These are phyloP conservation scores for Agrypnus murinus DNA, from an alignment of 2,888 invertebrate species.

Conservation along the genomic window DNA sequence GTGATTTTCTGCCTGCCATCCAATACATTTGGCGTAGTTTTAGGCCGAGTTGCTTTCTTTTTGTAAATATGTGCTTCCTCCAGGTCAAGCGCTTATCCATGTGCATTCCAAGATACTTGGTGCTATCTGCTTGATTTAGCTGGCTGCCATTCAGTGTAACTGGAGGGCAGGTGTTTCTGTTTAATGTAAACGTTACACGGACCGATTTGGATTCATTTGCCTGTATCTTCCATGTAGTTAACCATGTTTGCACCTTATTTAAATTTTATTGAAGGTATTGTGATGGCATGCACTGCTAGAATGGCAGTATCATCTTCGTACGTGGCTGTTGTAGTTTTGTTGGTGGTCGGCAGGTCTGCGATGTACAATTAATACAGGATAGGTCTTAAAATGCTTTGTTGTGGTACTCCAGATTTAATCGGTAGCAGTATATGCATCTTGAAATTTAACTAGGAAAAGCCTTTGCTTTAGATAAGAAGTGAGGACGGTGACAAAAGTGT, in stretches of 20 bases:
- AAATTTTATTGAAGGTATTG: conserved; percentile 43
- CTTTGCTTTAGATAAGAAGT: conserved; percentile 33
- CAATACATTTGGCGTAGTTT: no score
- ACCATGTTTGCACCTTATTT: conserved; percentile 42
- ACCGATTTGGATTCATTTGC: conserved; percentile 50
- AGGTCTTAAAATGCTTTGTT: conserved; percentile 46
- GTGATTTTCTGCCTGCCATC: conserved; percentile 25
- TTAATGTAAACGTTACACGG: no score
- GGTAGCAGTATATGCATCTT: conserved; percentile 19
- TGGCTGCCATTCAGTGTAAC: no score
- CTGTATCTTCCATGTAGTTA: conserved; percentile 50
- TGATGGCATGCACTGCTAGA: conserved; percentile 36
- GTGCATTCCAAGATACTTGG: no score
- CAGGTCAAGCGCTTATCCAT: no score
- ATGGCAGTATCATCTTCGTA: conserved; percentile 51
- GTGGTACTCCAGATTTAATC: conserved; percentile 40
- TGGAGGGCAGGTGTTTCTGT: conserved; percentile 44
- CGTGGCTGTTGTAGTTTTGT: conserved; percentile 40
- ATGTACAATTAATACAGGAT: conserved; percentile 46
- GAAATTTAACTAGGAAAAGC: conserved; percentile 23
- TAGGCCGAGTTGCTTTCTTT: conserved; percentile 26
- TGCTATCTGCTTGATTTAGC: conserved; percentile 16
- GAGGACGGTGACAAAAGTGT: conserved; percentile 15
- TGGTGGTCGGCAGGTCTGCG: conserved; percentile 45
- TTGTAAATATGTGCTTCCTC: no score